phyloP scores from a whole-genome alignment of 2,888 invertebrate genomes.

The Caenorhabditis wallacei region DNA sequence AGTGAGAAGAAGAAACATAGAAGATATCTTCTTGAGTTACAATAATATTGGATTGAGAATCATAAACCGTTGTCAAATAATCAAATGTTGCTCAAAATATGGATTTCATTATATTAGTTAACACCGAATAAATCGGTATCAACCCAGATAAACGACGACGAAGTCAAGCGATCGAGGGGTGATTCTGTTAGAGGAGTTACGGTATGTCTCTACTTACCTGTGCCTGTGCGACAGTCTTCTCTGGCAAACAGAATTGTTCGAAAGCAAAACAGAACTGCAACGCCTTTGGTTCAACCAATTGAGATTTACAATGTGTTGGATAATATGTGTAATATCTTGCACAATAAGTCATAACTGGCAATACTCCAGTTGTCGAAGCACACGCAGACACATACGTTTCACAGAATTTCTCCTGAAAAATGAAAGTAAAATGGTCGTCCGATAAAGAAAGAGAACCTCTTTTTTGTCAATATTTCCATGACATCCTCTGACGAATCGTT shows the following conservation, averaged over 20 bases:
- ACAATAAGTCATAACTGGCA: conserved; percentile 73
- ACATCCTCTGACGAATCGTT: conserved; percentile 69
- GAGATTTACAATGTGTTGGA: conserved; percentile 67
- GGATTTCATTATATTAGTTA: too few relatives aligned
- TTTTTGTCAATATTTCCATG: conserved; percentile 67
- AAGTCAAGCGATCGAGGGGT: too few relatives aligned
- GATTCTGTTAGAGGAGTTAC: too few relatives aligned
- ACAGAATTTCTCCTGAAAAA: conserved; percentile 70
- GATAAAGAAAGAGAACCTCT: conserved; percentile 36
- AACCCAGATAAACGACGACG: too few relatives aligned
- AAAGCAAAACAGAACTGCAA: conserved; percentile 75
- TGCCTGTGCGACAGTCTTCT: conserved; percentile 63
- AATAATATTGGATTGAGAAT: too few relatives aligned
- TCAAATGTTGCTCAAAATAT: too few relatives aligned
- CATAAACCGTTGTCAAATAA: too few relatives aligned
- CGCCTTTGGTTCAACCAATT: conserved; percentile 43
- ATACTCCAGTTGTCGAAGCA: conserved; percentile 67
- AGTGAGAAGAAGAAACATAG: too few relatives aligned
- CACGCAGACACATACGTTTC: conserved; percentile 70
- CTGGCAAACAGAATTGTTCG: conserved; percentile 73
- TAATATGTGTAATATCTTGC: conserved; percentile 69
- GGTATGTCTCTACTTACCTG: not conserved
- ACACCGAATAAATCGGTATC: too few relatives aligned
- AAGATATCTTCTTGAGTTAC: too few relatives aligned
- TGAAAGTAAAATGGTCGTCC: not conserved